Percentiles rank a stretch among this genome's conserved stretches.
Conservation (phyloP, 2,113 vertebrate species). For the Corythoichthys intestinalis region DNA sequence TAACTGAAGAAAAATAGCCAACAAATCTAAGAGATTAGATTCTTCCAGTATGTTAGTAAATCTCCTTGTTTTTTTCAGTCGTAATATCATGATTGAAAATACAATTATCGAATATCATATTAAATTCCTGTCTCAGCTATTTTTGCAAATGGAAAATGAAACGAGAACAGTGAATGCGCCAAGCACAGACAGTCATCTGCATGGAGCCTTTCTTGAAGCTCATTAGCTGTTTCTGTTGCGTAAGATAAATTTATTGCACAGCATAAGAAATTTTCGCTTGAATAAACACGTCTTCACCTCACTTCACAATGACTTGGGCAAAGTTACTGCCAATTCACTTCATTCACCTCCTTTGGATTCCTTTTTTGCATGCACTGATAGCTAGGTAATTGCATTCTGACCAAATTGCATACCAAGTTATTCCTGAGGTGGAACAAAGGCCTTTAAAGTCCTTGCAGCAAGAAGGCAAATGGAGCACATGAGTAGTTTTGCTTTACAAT, state of each 20-base stretch:
- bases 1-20: neutral
- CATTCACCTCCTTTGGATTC: constrained; percentile 4
- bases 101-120: neutral
- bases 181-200: neutral
- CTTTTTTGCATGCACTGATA: constrained; percentile 4
- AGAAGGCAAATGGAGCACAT: neutral
- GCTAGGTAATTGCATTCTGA: constrained; percentile 6
- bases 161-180: neutral
- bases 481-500: constrained; percentile 5
- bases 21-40: neutral
- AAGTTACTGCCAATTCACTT: constrained; percentile 10
- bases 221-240: neutral
- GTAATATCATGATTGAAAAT: neutral
- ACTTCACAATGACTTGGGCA: neutral
- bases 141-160: neutral
- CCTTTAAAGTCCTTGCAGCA: constrained; percentile 3
- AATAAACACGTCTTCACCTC: constrained; percentile 1
- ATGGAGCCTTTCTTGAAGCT: neutral
- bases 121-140: neutral
- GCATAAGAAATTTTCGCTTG: constrained; percentile 3
- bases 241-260: constrained; percentile 1
- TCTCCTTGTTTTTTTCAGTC: neutral
- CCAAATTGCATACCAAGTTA: neutral
- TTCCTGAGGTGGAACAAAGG: constrained; percentile 21
- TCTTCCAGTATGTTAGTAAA: neutral